Evolutionary conservation across 2,797 vertebrate genomes (phyloP), one percentile per base, ranked within the genome.

Genomic region (Acestrorhynchus altus): DNA sequence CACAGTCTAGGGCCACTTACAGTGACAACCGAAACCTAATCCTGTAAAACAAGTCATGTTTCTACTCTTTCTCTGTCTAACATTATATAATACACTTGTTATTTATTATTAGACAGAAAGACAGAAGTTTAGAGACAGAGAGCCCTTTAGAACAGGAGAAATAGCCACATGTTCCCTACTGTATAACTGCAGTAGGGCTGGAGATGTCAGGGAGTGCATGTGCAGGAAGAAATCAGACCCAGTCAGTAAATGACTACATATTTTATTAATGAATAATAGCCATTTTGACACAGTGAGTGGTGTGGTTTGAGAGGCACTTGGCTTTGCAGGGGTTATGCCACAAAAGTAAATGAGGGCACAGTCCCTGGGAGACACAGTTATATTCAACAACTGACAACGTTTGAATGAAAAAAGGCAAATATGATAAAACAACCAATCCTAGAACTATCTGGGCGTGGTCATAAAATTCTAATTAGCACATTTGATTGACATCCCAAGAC

Each of bases 11-110:
- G 77, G 82, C 91, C 88, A 87, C 87, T 89, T 91, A 92, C 89
- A 90, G 88, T 85, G 87, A 91, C 89, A 85, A 82, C 59, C 78
- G 89, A 89, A 93, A 94, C 83, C 76, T 6, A 77, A 92, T 90
- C 86, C 84, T 52, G 82, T 87, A 91, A 93, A 74, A 90, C 87
- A 91, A 91, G 84, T 82, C 82, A 39, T 90, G 88, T 88, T 91
- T 92, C 86, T 91, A 4, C 86, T 84, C 92, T 35, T 6, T 35
- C 28, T 16, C 13, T 52, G 15, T 49, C 57, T 28, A 10, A 46
- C 10, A 54, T 54, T 52, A 35, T 40, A 40, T 54, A 70, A 71
- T 26, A 56, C 9, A 24, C 51, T 16, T 69, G 28, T 69, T 73
- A 63, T 39, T 61, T 73, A 28, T 73, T 73, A 60, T 44, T 46